Evolutionary conservation across 2,797 vertebrate genomes (phyloP), one percentile per base, ranked within the genome.

Genomic region (Sparidentex hasta): DNA sequence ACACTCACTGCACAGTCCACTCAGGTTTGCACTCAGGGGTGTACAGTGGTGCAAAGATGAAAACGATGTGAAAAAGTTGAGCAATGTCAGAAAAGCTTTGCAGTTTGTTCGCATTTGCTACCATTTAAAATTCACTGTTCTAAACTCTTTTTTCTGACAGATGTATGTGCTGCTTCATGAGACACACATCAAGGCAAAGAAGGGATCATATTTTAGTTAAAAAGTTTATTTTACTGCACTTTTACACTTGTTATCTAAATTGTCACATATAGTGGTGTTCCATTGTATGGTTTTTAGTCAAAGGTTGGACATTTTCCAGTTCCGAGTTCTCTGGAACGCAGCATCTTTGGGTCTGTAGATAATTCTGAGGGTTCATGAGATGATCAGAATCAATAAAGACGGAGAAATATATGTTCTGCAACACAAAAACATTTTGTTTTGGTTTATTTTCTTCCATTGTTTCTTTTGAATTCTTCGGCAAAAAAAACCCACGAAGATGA

Each of bases 1-100:
- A 74, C 52, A 79, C 66, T 65, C 25, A 50, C 61, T 56, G n/a
- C 51, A 57, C 48, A 65, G 65, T 63, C 18, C 68, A 73, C 69
- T 33, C 33, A 33, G 72, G 63, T 65, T 23, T 54, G 54, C 43
- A 66, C 58, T 59, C 38, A 46, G 2, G 29, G 29, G 47, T 66
- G 47, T 38, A 61, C 21, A 54, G 0, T 38, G 52, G 43, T 64
- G 72, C 43, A 78, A 47, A 21, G 20, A 70, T 64, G 0, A 51
- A 56, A 62, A 7, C 20, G 2, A 48, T 47, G n/a, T 38, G 48
- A 23, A 23, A 50, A 13, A 56, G 13, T 23, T n/a, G 16, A 16
- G 23, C 14, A 44, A 43, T 2, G 43, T 2, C 3, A 43, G 43
- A 13, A 43, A 43, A 27, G 29, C 6, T 5, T 33, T 33, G 5